Evolutionary conservation across 2,113 vertebrate species (phyloP), one percentile per base, ranked within the genome.

Genomic region (Dissostichus mawsoni): DNA sequence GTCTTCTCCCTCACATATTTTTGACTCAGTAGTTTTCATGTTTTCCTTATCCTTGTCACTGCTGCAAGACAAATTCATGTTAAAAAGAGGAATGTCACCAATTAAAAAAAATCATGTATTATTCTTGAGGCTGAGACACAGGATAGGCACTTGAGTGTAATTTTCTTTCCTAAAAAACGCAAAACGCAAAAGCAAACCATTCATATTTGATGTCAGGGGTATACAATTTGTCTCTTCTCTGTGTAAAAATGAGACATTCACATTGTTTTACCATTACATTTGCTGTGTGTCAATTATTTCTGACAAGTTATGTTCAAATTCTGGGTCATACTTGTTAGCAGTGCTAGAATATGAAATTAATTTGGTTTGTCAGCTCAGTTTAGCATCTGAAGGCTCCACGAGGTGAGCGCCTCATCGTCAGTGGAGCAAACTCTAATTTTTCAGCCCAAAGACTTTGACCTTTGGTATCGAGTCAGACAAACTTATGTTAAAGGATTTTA

Each of bases 281-380:
- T 64, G 53, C 45, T n/a, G 16, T 62, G 7, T 52, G n/a, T 63
- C 48, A 47, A 4, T 41, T 67, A 29, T 57, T n/a, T 45, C 11
- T 47, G 41, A 10, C 8, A 74, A 20, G 74, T 44, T 45, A 11
- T 74, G 20, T 73, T 57, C 25, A n/a, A 41, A 44, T 17, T 11
- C 41, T 20, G 18, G 5, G 41, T 62, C 7, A 33, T 33, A 74
- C 33, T 53, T 64, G 11, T 45, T 71, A 51, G 59, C 64, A 62
- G 16, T 69, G 41, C 55, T 29, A 16, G 51, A 56, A 25, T 8
- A 13, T 69, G 11, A 62, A 18, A 20, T 53, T 51, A 16, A 78
- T 75, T 76, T 56, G 36, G 13, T 74, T 62, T 76, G 76, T 81
- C 62, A 78, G 18, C 65, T 58, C 41, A 52, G 41, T 17, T 29